phyloP scores from a whole-genome alignment of 2,113 vertebrate genomes.

The Rhipidura dahli region DNA sequence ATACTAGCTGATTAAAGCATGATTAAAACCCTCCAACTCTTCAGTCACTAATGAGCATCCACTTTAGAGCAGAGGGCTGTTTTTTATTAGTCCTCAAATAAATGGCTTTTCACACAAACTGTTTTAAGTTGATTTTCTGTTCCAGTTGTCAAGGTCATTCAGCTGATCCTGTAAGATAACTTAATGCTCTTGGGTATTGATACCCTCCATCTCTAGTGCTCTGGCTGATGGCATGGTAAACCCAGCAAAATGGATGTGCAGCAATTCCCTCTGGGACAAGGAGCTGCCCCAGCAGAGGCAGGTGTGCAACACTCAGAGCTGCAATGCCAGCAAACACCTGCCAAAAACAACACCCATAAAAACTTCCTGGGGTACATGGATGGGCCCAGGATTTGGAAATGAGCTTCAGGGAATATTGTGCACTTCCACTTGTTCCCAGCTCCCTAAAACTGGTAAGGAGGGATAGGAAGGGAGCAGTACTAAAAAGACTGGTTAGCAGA shows the following conservation, averaged over 20 bases:
- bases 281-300: background rate
- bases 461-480: background rate
- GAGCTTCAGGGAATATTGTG: background rate
- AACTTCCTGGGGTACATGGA: accelerated
- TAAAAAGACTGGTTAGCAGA: conserved; percentile 52
- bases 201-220: background rate
- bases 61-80: conserved; percentile 37
- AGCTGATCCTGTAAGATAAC: conserved; percentile 14
- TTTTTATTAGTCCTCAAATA: conserved; percentile 48
- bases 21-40: conserved; percentile 67
- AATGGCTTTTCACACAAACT: conserved; percentile 46
- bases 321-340: background rate
- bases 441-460: background rate
- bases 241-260: background rate
- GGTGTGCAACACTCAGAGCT: background rate
- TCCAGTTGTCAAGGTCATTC: conserved; percentile 49
- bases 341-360: background rate
- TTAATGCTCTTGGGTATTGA: background rate
- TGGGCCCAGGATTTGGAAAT: background rate
- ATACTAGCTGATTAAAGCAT: conserved; percentile 66
- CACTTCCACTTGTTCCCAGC: background rate
- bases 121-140: conserved; percentile 40
- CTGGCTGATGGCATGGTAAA: background rate
- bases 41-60: conserved; percentile 65
- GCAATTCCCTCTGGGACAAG: background rate